These are phyloP conservation scores for Eurypyga helias DNA, from an alignment of 2,113 vertebrate species.

Conservation along the genomic window DNA sequence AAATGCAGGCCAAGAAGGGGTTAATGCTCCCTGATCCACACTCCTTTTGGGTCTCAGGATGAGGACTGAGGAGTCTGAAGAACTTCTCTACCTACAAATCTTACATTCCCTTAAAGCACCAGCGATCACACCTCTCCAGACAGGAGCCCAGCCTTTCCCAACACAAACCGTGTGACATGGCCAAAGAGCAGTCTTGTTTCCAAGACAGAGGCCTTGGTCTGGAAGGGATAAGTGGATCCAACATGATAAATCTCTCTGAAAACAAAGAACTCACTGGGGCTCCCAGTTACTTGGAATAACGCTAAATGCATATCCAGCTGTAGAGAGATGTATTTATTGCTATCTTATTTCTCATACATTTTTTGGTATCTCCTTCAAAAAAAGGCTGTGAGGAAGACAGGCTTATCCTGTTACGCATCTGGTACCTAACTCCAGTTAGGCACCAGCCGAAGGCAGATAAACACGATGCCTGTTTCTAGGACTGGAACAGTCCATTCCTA, in stretches of 20 bases:
- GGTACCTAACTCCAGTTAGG: neutral
- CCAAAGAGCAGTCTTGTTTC: neutral
- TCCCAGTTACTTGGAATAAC: neutral
- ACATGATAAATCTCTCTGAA: neutral
- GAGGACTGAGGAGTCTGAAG: neutral
- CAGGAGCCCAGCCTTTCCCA: neutral
- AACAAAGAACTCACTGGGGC: neutral
- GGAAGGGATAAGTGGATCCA: neutral
- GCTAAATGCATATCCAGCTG: neutral
- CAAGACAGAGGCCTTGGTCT: neutral
- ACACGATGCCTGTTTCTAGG: neutral
- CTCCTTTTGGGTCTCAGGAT: neutral
- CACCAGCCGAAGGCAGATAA: neutral
- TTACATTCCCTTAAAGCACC: neutral
- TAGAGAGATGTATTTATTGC: neutral
- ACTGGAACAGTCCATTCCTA: too few species aligned
- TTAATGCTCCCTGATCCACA: neutral
- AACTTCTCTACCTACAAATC: neutral
- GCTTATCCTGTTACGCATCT: neutral
- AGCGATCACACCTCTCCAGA: neutral
- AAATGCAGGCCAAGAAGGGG: neutral
- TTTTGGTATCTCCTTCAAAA: neutral
- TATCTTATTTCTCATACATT: neutral
- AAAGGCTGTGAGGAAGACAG: neutral
- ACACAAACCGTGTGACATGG: accelerated